Evolutionary conservation across 2,797 vertebrate species (phyloP).

Genomic region (Antennarius maculatus): DNA sequence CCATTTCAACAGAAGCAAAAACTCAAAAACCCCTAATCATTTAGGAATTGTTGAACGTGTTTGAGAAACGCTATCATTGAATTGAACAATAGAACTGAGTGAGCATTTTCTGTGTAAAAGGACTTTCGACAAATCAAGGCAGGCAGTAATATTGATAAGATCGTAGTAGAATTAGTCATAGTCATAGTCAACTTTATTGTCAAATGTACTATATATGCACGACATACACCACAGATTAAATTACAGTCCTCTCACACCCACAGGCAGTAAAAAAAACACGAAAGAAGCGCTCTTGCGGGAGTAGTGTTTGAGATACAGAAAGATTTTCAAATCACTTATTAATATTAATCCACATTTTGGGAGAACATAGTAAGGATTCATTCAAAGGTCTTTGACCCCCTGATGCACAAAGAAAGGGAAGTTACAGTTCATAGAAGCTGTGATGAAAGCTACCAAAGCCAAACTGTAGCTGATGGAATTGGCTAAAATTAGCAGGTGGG

Average conservation of each 20-base stretch:
- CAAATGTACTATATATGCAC: no score
- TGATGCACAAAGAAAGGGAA: background rate
- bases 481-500: constrained; percentile 78
- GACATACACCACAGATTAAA: no score
- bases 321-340: background rate
- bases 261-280: no score
- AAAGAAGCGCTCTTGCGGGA: no score
- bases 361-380: background rate
- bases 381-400: background rate
- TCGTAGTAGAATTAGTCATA: background rate
- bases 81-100: constrained; percentile 28
- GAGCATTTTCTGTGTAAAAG: constrained; percentile 21
- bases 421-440: constrained; percentile 15
- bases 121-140: constrained; percentile 29
- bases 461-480: constrained; percentile 40
- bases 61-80: constrained; percentile 31
- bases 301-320: background rate
- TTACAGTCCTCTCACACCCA: no score
- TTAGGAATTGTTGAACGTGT: constrained; percentile 17
- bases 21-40: constrained; percentile 25
- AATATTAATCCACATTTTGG: background rate
- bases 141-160: constrained; percentile 4
- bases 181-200: no score
- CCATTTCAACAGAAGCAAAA: constrained; percentile 37
- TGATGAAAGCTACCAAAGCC: constrained; percentile 32